A percentile compares a stretch with the other conserved stretches of the same genome.
Conservation (phyloP, 2,797 vertebrate genomes). For the Scleropages formosus region DNA sequence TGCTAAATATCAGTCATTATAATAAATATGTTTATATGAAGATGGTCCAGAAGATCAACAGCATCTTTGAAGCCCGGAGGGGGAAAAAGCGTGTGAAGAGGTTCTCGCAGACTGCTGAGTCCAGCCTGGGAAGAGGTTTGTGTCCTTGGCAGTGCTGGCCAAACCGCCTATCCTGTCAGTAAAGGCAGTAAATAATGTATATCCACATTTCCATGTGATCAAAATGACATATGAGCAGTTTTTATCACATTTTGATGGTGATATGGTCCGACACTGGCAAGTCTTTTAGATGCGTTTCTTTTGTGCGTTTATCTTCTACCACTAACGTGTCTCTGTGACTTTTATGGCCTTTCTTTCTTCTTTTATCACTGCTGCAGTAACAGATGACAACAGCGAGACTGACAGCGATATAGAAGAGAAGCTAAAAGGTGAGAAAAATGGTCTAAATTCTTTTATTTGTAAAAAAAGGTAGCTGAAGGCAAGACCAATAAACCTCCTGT, state of each 20-base stretch:
- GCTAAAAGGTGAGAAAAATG: slow-evolving; percentile 77
- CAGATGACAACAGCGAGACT: slow-evolving; percentile 95
- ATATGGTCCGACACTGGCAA: too few species aligned
- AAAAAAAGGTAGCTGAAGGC: too few species aligned
- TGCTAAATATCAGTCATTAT: not conserved
- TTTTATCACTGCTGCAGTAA: slow-evolving; percentile 61
- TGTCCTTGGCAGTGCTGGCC: not conserved
- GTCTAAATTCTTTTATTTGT: not conserved
- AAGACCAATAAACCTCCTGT: too few species aligned
- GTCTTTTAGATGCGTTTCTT: too few species aligned
- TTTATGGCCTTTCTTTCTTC: too few species aligned
- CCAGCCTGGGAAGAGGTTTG: slow-evolving; percentile 89
- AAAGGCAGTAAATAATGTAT: too few species aligned
- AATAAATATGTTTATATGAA: slow-evolving; percentile 58
- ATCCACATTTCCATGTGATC: too few species aligned
- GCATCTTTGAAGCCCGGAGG: slow-evolving; percentile 87
- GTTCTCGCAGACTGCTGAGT: slow-evolving; percentile 86
- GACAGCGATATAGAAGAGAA: slow-evolving; percentile 97
- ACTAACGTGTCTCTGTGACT: too few species aligned
- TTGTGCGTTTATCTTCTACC: too few species aligned
- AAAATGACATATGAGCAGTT: too few species aligned
- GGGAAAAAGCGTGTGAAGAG: slow-evolving; percentile 93
- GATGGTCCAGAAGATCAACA: slow-evolving; percentile 94
- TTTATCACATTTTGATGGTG: too few species aligned
- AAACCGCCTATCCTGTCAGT: not conserved